Evolutionary conservation across 2,113 vertebrate genomes (phyloP).

Genomic region (Apus apus): DNA sequence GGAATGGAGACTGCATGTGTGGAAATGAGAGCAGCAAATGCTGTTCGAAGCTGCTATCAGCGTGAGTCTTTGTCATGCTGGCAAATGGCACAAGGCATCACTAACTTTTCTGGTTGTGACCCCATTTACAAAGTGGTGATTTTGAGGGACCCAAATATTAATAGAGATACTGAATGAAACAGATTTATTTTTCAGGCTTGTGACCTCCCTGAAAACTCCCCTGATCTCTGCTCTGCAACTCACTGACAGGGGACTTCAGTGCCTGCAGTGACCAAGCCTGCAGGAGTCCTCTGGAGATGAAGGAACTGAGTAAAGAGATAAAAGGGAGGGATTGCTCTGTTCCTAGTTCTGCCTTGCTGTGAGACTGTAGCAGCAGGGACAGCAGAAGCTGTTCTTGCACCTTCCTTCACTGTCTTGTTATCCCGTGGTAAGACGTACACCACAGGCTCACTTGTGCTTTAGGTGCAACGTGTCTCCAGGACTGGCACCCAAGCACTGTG

Average conservation of each 20-base stretch:
- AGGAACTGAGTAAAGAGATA: neutral
- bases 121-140: neutral
- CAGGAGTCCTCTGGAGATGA: neutral
- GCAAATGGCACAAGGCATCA: neutral
- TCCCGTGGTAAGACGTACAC: rapidly evolving
- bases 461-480: rapidly evolving
- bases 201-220: neutral
- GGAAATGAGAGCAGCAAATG: neutral
- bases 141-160: neutral
- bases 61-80: neutral
- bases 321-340: neutral
- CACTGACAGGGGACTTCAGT: neutral
- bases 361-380: neutral
- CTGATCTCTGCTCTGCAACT: neutral
- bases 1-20: neutral
- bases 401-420: neutral
- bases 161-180: neutral
- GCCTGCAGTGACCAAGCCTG: neutral
- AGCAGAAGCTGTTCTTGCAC: neutral
- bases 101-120: neutral
- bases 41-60: neutral
- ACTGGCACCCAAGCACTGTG: rapidly evolving
- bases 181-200: neutral
- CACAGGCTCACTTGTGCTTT: rapidly evolving
- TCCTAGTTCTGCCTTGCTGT: neutral